Conservation (phyloP, 1,140 invertebrate species). For the Sipha flava region DNA sequence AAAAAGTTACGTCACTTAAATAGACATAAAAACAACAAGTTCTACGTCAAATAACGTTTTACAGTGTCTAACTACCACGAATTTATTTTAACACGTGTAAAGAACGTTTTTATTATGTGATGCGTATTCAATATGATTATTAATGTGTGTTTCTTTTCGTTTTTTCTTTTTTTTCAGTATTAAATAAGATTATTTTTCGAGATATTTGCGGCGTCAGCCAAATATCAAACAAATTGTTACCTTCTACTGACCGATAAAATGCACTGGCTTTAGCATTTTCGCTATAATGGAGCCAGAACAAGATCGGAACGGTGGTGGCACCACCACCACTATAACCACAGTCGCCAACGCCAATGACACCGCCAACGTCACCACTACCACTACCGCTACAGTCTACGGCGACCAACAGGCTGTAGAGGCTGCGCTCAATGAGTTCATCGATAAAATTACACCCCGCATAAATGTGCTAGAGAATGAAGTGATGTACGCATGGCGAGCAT, state of each 20-base stretch:
- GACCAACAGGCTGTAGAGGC: not conserved
- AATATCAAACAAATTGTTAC: not conserved
- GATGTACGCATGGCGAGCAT: constrained; percentile 72
- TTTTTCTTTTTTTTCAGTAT: not conserved
- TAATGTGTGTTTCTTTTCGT: not conserved
- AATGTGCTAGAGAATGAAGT: constrained; percentile 1
- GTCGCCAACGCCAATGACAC: not conserved
- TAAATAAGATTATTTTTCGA: not conserved
- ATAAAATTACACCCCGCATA: not conserved
- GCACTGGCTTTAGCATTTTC: not conserved
- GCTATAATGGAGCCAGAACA: constrained; percentile 5
- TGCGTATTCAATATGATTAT: not conserved
- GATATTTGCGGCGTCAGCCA: not conserved
- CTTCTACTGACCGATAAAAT: not conserved
- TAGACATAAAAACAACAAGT: not conserved
- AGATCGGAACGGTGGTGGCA: not conserved
- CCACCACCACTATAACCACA: not conserved
- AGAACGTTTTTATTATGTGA: not conserved
- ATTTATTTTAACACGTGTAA: not conserved
- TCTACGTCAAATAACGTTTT: not conserved
- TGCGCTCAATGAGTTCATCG: not conserved
- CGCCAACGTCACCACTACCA: not conserved
- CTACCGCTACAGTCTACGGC: not conserved
- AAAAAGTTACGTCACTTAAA: not conserved
- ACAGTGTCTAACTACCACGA: not conserved